A percentile compares a stretch with the other conserved stretches of the same genome.
Evolutionary conservation across 2,113 vertebrate genomes (phyloP).

Genomic region (Sylvietta virens): DNA sequence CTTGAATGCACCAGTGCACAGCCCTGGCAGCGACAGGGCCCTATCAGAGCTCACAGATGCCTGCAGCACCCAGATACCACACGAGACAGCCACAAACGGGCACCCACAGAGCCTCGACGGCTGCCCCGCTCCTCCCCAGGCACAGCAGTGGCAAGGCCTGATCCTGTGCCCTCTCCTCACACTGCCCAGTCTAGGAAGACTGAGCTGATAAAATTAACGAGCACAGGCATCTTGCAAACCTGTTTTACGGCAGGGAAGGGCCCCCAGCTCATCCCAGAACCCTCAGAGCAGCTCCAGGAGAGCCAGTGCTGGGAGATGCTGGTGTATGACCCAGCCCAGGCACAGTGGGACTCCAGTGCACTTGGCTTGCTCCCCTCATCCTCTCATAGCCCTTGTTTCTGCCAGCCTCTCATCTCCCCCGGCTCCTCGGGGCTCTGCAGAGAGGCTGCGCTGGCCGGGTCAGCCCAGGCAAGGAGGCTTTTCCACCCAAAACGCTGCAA

Average conservation of each 20-base stretch:
- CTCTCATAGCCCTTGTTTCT: not conserved
- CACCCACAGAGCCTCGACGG: not conserved
- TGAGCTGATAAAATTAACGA: not conserved
- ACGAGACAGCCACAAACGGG: rapidly evolving
- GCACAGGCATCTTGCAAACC: not conserved
- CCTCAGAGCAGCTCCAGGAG: not conserved
- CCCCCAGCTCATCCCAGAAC: not conserved
- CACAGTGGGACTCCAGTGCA: rapidly evolving
- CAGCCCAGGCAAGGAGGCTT: not conserved
- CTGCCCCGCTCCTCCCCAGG: not conserved
- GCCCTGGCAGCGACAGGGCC: not conserved
- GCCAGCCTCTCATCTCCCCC: not conserved
- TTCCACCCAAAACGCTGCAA: not conserved
- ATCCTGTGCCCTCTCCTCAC: not conserved
- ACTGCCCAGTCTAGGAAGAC: not conserved
- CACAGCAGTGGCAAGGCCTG: not conserved
- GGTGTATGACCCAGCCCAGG: not conserved
- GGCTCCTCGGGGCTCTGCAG: not conserved
- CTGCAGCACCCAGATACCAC: not conserved
- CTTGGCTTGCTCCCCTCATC: not conserved
- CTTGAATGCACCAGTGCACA: not conserved
- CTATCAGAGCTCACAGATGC: not conserved
- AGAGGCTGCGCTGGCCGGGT: rapidly evolving
- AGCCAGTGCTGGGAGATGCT: not conserved
- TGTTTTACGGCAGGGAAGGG: not conserved